Base-by-base conservation (phyloP, 1,140 invertebrate genomes). In the Pemphigus obesinymphae region DNA sequence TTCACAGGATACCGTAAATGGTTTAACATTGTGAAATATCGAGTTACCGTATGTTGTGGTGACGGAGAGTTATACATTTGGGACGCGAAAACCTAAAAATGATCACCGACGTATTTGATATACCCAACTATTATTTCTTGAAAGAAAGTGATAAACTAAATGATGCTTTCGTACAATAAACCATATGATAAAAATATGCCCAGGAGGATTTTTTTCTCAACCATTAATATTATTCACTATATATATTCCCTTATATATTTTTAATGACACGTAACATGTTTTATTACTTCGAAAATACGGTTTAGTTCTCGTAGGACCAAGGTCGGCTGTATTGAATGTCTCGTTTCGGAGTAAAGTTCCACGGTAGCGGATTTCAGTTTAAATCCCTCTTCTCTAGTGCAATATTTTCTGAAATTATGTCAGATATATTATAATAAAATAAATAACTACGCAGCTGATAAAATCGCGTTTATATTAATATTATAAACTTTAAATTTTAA, bases 241-340 rank as follows among this genome's bases (percentile, higher is more conserved):
- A 23, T 43, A n/a, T n/a, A n/a, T 58, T 58, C 29, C 10, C 2
- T 58, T 11, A 6, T 70, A 26, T 37, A n/a, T 37, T 43, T 76
- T 78, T 78, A 78, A 78, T 58, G 75, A 55, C 20, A 3, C n/a
- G n/a, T 78, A 58, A 78, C 34, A 29, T 40, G 31, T 80, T 63
- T 61, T 61, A 63, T 80, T 80, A 80, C 76, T 26, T 63, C 23
- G 26, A 80, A 80, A 61, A 63, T 61, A 80, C 63, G 63, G 45
- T 80, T 11, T 3, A 11, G 40, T 17, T 80, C 76, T 61, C 76
- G 55, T 45, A 80, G 10, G 6, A 63, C 34, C 29, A 80, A 80
- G 37, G 63, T 63, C 5, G 76, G 76, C 13, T 29, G 55, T 43
- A 80, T 61, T 5, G 76, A 80, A 61, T 80, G 76, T 45, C 55